These are phyloP conservation scores for Colletes collaris DNA, from an alignment of 2,888 invertebrate species.

Conservation along the genomic window DNA sequence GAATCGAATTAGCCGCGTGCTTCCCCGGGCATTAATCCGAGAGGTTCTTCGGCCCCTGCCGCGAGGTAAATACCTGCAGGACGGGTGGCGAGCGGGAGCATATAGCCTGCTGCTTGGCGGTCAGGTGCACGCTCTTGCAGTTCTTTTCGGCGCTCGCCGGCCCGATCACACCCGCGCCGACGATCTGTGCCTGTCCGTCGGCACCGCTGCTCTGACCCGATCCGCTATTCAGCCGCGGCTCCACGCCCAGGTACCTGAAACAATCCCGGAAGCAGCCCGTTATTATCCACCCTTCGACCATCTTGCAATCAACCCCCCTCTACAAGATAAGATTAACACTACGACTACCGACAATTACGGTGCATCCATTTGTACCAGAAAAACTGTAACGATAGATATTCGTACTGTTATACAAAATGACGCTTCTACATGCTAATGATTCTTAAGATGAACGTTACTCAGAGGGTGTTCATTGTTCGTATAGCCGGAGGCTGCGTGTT, in stretches of 20 bases:
- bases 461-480: too few relatives aligned
- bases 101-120: constrained; percentile 80
- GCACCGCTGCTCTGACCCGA: constrained; percentile 68
- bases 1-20: constrained; percentile 69
- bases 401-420: too few relatives aligned
- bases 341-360: too few relatives aligned
- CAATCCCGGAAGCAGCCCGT: constrained; percentile 52
- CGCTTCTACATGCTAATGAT: too few relatives aligned
- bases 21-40: constrained; percentile 66
- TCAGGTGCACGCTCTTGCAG: constrained; percentile 81
- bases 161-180: constrained; percentile 80
- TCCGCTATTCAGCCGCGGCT: constrained; percentile 74
- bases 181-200: constrained; percentile 73
- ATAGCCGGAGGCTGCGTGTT: too few relatives aligned
- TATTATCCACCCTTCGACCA: constrained; percentile 11
- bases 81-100: constrained; percentile 81
- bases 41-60: constrained; percentile 46
- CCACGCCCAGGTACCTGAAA: constrained; percentile 80
- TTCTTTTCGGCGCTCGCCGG: constrained; percentile 81
- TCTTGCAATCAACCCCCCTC: too few relatives aligned
- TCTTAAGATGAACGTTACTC: too few relatives aligned
- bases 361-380: too few relatives aligned
- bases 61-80: constrained; percentile 77
- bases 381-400: too few relatives aligned
- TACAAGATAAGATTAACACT: too few relatives aligned